Conservation (phyloP, 2,888 invertebrate species). For the Melieria omissa region DNA sequence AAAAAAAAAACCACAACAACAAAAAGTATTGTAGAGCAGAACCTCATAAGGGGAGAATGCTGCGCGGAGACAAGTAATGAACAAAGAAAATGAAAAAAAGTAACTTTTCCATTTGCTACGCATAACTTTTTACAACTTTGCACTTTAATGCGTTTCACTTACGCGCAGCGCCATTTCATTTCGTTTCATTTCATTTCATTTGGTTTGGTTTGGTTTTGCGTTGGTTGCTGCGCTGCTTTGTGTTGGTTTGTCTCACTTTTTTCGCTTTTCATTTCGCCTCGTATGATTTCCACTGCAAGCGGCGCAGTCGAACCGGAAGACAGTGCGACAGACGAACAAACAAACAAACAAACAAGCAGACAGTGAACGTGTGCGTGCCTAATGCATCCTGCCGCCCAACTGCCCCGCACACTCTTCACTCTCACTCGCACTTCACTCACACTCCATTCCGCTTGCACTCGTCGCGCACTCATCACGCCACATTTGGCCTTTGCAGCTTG, state of each 20-base stretch:
- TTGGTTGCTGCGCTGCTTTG: background rate
- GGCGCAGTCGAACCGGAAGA: conserved; percentile 16
- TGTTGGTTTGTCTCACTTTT: conserved; percentile 20
- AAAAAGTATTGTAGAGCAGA: background rate
- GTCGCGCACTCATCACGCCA: conserved; percentile 11
- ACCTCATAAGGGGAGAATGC: no score
- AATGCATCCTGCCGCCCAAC: background rate
- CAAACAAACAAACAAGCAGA: background rate
- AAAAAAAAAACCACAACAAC: conserved; percentile 13
- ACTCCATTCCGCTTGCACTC: conserved; percentile 16
- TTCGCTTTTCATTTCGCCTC: no score
- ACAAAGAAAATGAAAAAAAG: conserved; percentile 31
- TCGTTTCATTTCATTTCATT: conserved; percentile 21
- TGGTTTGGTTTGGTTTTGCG: conserved; percentile 13
- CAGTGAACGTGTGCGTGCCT: background rate
- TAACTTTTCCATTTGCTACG: conserved; percentile 49
- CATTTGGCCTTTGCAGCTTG: conserved; percentile 63
- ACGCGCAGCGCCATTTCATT: conserved; percentile 42
- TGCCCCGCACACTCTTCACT: background rate
- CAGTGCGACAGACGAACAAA: conserved; percentile 1
- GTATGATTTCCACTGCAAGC: background rate
- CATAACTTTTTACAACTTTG: conserved; percentile 60
- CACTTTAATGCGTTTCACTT: conserved; percentile 61
- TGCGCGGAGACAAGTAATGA: background rate
- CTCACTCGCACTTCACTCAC: background rate